A percentile compares a stretch with the other conserved stretches of the same genome.
Evolutionary conservation across 2,888 invertebrate genomes (phyloP).

Genomic region (Agrotis puta): DNA sequence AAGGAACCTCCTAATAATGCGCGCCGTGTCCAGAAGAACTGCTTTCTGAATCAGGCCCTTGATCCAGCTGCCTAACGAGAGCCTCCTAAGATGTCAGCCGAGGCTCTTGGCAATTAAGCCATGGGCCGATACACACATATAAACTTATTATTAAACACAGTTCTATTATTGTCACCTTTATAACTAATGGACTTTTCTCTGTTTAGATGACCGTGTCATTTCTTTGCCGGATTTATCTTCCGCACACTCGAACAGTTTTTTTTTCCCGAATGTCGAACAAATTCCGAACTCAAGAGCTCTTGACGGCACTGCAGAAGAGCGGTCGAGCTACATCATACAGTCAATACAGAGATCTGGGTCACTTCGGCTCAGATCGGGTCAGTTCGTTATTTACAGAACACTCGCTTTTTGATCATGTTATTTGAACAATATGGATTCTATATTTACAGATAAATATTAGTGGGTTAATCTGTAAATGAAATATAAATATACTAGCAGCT

Average conservation of each 20-base stretch:
- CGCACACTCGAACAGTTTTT: slow-evolving; percentile 6
- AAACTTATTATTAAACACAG: too few relatives aligned
- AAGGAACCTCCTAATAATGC: too few relatives aligned
- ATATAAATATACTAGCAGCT: neutral
- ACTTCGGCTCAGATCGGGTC: slow-evolving; percentile 41
- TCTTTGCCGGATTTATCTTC: slow-evolving; percentile 8
- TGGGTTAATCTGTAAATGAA: slow-evolving; percentile 4
- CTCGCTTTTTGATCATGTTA: slow-evolving; percentile 48
- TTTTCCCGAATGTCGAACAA: slow-evolving; percentile 27
- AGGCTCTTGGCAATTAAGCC: too few relatives aligned
- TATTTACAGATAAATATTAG: slow-evolving; percentile 9
- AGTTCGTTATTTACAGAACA: slow-evolving; percentile 55
- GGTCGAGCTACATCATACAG: slow-evolving; percentile 54
- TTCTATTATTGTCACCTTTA: neutral
- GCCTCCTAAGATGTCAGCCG: too few relatives aligned
- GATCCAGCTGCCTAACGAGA: too few relatives aligned
- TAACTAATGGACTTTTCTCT: neutral
- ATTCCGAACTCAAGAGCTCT: slow-evolving; percentile 35
- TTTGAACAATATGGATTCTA: slow-evolving; percentile 16
- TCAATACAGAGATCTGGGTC: slow-evolving; percentile 58
- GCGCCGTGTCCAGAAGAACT: too few relatives aligned
- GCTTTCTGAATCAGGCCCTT: too few relatives aligned
- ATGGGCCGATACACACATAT: too few relatives aligned
- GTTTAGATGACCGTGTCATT: slow-evolving; percentile 1
- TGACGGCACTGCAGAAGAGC: slow-evolving; percentile 35